Base-by-base conservation (phyloP, 1,140 invertebrate genomes). In the Conopomorpha cramerella region DNA sequence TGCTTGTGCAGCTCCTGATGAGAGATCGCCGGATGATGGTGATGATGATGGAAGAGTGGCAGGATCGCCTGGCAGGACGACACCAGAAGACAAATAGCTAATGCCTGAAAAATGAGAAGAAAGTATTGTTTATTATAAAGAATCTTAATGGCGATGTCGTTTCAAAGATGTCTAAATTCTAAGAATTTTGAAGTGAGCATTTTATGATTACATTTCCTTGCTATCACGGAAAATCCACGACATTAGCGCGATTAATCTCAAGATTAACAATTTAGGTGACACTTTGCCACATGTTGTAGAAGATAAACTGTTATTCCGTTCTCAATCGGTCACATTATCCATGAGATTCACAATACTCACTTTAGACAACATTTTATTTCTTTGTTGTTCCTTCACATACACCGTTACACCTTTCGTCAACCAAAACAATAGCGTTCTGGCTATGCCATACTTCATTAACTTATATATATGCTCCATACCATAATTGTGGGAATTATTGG, bases 401-500 rank as follows among this genome's bases (percentile, higher is more conserved):
- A 37, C 36, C 18, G 39, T 18, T 18, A 34, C 34, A 23, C 18
- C 25, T 32, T 12, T 12, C 23, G 37, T 30, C n/a, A 39, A 17
- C 42, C 19, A 27, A 46, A 39, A 56, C 48, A 55, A 51, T 45
- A 67, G 41, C 59, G 57, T 36, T 35, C 35, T 8, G 26, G 8
- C n/a, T 35, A 31, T 43, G 32, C 38, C 46, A 32, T 36, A 28
- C 23, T 40, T 51, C 56, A 54, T 58, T 59, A 55, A 54, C 55
- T 58, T 73, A 61, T 74, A 74, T 66, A 74, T 10, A 44, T 53
- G 42, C n/a, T n/a, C n/a, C 19, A 23, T 23, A 40, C 50, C 45
- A 54, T 67, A 63, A 72, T 68, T 63, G 68, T 73, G 66, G 66
- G 68, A 73, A 71, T 55, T 65, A 58, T 60, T 57, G 43, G 60